Base-by-base conservation (phyloP, 2,888 invertebrate species). In the Blera fallax region DNA sequence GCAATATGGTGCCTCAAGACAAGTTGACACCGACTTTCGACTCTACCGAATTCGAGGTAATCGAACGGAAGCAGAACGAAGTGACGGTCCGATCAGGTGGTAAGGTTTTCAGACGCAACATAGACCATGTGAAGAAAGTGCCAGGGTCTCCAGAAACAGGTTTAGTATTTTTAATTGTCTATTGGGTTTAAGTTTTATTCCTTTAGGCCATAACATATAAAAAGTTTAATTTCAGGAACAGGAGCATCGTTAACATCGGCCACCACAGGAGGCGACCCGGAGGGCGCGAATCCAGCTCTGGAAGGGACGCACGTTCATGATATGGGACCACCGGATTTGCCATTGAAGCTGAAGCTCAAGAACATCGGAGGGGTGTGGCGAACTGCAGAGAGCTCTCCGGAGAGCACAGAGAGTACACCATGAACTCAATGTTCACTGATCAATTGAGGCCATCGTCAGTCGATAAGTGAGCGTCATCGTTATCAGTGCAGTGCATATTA, bases 1-100 rank as follows among this genome's bases (percentile, higher is more conserved):
- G 84, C 84, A 87, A 85, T 50, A 62, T 85, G 29, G 54, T 82
- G 56, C 77, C 76, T 32, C 73, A 79, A 24, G 77, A 82, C 60
- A 87, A 87, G 70, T 65, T 83, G 52, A 87, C 84, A 50, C 72
- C 83, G 29, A 83, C 79, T 52, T 67, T 67, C 21, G 67, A 67
- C 10, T 48, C 52, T 11, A 50, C 67, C 18, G 73, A 80, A 67
- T 74, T 52, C 43, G 64, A 82, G n/a, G 77, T 78, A 37, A 64
- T 52, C 18, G 72, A 83, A 54, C 29, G 40, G 58, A 84, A 69
- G 48, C 67, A 73, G 29, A 80, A 79, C 40, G n/a, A n/a, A n/a
- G n/a, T n/a, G n/a, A n/a, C n/a, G n/a, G n/a, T n/a, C n/a, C n/a
- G n/a, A n/a, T n/a, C n/a, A n/a, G n/a, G n/a, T n/a, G n/a, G n/a